A percentile compares a stretch with the other conserved stretches of the same genome.
Conservation (phyloP, 2,113 vertebrate species). For the Narcine bancroftii region DNA sequence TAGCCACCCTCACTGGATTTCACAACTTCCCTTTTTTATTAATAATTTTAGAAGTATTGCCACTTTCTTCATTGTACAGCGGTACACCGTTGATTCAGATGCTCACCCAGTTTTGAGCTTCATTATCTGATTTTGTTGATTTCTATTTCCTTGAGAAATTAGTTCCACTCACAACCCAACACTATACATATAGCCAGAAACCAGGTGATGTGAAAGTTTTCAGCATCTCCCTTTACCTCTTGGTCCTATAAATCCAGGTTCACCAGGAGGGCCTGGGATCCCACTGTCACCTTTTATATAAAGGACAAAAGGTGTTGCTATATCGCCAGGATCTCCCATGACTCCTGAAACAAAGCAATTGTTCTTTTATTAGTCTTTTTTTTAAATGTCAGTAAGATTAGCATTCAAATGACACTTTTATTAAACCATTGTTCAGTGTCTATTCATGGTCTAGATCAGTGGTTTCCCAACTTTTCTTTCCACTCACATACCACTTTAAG, state of each 20-base stretch:
- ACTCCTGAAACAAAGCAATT: conserved; percentile 9
- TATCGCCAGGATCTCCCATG: background rate
- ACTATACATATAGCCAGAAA: background rate
- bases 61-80: background rate
- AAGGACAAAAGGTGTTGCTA: background rate
- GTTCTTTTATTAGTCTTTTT: background rate
- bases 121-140: background rate
- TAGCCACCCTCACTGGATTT: too few relatives aligned
- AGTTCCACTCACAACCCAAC: background rate
- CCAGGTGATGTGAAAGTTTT: background rate
- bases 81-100: background rate
- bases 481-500: too few relatives aligned
- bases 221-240: conserved; percentile 45
- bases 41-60: background rate
- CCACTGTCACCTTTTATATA: conserved; percentile 47
- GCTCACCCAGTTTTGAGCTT: background rate
- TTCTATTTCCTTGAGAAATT: background rate
- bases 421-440: background rate
- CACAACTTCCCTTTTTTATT: too few relatives aligned
- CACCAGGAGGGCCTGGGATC: conserved; percentile 43
- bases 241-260: conserved; percentile 44
- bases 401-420: too few relatives aligned
- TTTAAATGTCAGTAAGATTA: too few relatives aligned
- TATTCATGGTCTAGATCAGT: background rate
- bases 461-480: too few relatives aligned